Base-by-base conservation (phyloP, 2,113 vertebrate species). In the Leptobrachium ailaonicum region DNA sequence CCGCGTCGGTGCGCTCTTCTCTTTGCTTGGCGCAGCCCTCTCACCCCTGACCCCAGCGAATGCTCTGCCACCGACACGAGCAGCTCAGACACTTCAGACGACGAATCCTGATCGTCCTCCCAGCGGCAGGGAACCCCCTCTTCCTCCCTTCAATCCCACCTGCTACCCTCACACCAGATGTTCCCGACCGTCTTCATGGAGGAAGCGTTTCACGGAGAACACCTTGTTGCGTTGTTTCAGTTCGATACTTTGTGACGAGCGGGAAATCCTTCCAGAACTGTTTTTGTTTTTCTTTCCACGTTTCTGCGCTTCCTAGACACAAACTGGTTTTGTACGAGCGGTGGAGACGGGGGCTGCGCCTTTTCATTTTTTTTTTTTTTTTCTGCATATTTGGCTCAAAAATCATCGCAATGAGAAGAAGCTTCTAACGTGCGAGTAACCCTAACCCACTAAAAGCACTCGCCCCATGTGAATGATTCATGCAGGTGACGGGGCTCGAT, bases 21-120 rank as follows among this genome's bases (percentile, higher is more conserved):
- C 90, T 95, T 94, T 90, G 92, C 95, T 88, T 99, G 98, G 97
- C 95, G 97, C 93, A 94, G 92, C 92, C 92, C 95, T 90, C 91
- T 94, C 73, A 95, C 95, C 88, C 89, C 91, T 77, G 95, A 95
- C 82, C 89, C 92, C 7, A 94, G 95, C 85, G 96, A 97, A 88
- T 95, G 93, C 87, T 97, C 95, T 0, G 97, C 96, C 85, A 95
- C 96, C 1, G 96, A 99, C 89, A 98, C 97, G 76, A 99, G 95
- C 93, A 96, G 96, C 94, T 96, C 96, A 82, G 96, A 96, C 89
- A 98, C 96, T 20, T 97, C 97, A 76, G 96, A 98, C 77, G 96
- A 97, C 2, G 96, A 98, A 89, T 95, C 96, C 94, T 99, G 95
- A 97, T 87, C 58, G 66, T 86, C 88, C 86, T 85, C 85, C 40